Percentiles rank a stretch among this genome's conserved stretches.
Evolutionary conservation across 2,797 vertebrate species (phyloP).

Genomic region (Chanos chanos): DNA sequence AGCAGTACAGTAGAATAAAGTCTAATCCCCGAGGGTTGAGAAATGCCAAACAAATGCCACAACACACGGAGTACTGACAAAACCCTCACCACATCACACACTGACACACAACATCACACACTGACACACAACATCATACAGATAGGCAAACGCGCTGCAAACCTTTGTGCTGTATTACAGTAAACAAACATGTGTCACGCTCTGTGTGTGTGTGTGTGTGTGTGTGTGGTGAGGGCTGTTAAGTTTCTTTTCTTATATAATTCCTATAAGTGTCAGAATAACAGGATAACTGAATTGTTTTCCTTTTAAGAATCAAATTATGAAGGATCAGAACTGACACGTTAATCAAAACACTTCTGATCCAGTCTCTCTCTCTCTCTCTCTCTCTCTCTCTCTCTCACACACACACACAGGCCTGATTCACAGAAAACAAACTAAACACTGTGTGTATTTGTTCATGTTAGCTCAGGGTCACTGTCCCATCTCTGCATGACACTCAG

Average conservation of each 20-base stretch:
- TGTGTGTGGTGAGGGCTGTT: neutral
- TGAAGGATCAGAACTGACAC: neutral
- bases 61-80: too few species aligned
- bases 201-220: neutral
- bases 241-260: too few species aligned
- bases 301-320: constrained; percentile 1
- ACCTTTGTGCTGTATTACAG: too few species aligned
- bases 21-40: too few species aligned
- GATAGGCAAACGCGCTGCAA: too few species aligned
- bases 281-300: too few species aligned
- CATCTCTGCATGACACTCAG: neutral
- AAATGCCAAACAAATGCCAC: too few species aligned
- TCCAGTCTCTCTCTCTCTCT: constrained; percentile 13
- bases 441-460: constrained; percentile 10
- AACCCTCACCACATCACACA: too few species aligned
- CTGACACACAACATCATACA: neutral
- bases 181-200: neutral
- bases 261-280: too few species aligned
- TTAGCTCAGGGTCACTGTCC: constrained; percentile 3
- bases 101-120: neutral
- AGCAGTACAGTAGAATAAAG: too few species aligned
- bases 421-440: constrained; percentile 20
- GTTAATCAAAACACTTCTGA: too few species aligned
- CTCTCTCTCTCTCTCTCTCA: neutral
- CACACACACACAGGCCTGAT: neutral